Percentiles rank a stretch among this genome's conserved stretches.
phyloP scores from a whole-genome alignment of 2,113 vertebrate genomes.

The Condylura cristata region DNA sequence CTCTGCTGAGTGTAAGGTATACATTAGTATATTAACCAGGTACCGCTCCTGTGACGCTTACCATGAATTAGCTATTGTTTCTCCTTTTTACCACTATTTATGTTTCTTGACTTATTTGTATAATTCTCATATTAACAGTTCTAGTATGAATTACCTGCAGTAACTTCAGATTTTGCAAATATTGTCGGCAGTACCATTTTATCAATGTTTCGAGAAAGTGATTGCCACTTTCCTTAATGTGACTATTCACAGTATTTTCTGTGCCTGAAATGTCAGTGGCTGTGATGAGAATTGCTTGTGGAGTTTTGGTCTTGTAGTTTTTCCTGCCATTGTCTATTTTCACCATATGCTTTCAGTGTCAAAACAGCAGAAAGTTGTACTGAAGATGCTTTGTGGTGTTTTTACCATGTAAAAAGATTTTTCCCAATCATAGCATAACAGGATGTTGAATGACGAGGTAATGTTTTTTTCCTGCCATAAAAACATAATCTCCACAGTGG shows the following conservation, averaged over 20 bases:
- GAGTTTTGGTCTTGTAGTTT: conserved; percentile 41
- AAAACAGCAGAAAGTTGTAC: conserved; percentile 63
- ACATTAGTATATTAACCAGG: background rate
- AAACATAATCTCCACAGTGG: conserved; percentile 61
- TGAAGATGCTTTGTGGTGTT: conserved; percentile 73
- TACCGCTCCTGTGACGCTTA: background rate
- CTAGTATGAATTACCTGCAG: conserved; percentile 41
- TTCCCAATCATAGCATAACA: conserved; percentile 77
- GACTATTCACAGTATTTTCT: background rate
- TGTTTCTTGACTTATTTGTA: conserved; percentile 46
- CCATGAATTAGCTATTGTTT: background rate
- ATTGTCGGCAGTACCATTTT: conserved; percentile 32
- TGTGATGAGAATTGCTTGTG: conserved; percentile 32
- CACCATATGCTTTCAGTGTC: conserved; percentile 71
- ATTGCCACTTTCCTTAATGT: conserved; percentile 60
- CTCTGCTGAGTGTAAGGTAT: background rate
- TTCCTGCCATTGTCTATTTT: conserved; percentile 57
- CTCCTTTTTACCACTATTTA: background rate
- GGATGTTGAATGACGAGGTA: conserved; percentile 76
- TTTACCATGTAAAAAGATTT: conserved; percentile 78
- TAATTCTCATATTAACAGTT: conserved; percentile 43
- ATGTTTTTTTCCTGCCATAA: conserved; percentile 72
- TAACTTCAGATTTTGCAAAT: conserved; percentile 62
- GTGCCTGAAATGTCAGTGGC: background rate
- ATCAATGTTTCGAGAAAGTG: conserved; percentile 47